These are phyloP conservation scores for Protobothrops flavoviridis DNA, from an alignment of 2,113 vertebrate species.

Conservation along the genomic window DNA sequence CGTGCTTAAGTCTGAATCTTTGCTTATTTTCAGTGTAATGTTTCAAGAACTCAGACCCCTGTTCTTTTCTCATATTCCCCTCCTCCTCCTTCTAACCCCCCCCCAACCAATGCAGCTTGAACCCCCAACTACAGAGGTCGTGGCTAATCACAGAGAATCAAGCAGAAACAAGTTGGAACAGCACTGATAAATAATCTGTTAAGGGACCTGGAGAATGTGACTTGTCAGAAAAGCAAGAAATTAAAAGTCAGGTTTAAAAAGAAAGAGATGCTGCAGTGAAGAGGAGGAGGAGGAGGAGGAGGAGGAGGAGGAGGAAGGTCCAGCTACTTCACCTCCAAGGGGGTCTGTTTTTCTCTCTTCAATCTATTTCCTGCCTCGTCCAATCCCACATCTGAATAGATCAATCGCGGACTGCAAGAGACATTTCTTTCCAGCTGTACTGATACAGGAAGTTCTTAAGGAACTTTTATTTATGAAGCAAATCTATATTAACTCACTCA, in stretches of 20 bases:
- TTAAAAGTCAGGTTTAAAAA: not conserved
- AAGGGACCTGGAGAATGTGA: not conserved
- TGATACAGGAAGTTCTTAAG: not conserved
- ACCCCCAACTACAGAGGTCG: not conserved
- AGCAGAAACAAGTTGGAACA: not conserved
- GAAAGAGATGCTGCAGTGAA: not conserved
- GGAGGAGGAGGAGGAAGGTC: not conserved
- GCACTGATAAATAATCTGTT: not conserved
- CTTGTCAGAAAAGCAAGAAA: not conserved
- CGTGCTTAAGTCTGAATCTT: not conserved
- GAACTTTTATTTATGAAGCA: not conserved
- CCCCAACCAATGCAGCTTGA: not conserved
- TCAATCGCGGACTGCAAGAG: not conserved
- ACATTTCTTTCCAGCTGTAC: not conserved
- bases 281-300: not conserved
- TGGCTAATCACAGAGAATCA: not conserved
- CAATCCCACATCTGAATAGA: not conserved
- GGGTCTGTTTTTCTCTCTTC: too few species aligned
- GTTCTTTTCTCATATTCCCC: not conserved
- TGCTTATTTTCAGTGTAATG: not conserved
- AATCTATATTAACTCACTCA: not conserved
- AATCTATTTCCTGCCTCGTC: not conserved
- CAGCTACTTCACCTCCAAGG: not conserved
- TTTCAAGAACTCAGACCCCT: not conserved
- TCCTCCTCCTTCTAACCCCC: not conserved